Percentiles rank a stretch among this genome's conserved stretches.
These are phyloP conservation scores for Catharus ustulatus DNA, from an alignment of 2,797 vertebrate genomes.

Conservation along the genomic window DNA sequence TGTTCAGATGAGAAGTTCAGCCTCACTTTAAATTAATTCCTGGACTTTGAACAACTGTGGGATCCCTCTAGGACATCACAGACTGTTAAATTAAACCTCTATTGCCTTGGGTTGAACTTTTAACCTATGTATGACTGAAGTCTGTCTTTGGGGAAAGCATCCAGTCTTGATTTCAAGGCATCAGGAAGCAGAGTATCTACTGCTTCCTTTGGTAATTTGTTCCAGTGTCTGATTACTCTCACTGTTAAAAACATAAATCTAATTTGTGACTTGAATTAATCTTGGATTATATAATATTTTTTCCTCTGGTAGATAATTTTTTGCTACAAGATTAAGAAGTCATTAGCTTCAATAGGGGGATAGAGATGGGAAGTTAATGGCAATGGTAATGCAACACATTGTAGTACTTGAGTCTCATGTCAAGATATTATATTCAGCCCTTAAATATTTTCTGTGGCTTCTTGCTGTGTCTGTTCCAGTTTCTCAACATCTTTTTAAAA, in stretches of 20 bases:
- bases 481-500: neutral
- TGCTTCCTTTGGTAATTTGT: slow-evolving; percentile 44
- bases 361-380: neutral
- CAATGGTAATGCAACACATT: neutral
- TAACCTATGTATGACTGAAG: slow-evolving; percentile 15
- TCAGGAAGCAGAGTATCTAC: slow-evolving; percentile 28
- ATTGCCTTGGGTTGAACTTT: slow-evolving; percentile 40
- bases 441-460: neutral
- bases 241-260: slow-evolving; percentile 27
- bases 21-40: slow-evolving; percentile 34
- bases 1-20: neutral
- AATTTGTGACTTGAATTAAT: slow-evolving; percentile 31
- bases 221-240: slow-evolving; percentile 15
- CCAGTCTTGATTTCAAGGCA: slow-evolving; percentile 14
- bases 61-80: neutral
- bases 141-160: slow-evolving; percentile 16
- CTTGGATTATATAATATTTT: neutral
- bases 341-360: accelerated
- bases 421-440: neutral
- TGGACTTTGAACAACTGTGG: neutral
- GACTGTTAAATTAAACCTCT: slow-evolving; percentile 7
- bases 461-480: neutral
- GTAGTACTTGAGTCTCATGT: neutral
- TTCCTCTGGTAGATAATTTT: neutral
- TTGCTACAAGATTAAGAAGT: neutral